Conservation (phyloP, 2,888 invertebrate species). For the Margaritifera margaritifera region DNA sequence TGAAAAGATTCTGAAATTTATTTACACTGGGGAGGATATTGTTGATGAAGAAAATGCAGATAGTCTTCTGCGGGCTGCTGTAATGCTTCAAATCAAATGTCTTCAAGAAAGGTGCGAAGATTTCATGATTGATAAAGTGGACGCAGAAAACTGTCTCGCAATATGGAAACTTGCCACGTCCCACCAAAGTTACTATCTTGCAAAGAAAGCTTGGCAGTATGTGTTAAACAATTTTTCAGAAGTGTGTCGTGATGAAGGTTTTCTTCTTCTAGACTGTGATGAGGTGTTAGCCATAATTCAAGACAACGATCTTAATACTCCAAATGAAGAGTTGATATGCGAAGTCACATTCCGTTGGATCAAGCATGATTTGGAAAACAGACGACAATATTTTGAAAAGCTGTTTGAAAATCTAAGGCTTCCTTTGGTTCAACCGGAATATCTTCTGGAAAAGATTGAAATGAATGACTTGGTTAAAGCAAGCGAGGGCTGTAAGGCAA, state of each 20-base stretch:
- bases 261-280: constrained; percentile 78
- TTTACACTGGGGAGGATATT: constrained; percentile 85
- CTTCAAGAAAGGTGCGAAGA: constrained; percentile 86
- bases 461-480: constrained; percentile 16
- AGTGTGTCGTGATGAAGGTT: constrained; percentile 52
- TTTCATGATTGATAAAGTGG: constrained; percentile 81
- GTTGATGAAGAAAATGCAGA: constrained; percentile 86
- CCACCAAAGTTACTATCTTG: constrained; percentile 82
- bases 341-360: constrained; percentile 83
- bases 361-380: constrained; percentile 76
- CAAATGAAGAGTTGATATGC: constrained; percentile 87
- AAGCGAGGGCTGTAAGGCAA: constrained; percentile 25
- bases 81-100: constrained; percentile 88
- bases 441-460: constrained; percentile 37
- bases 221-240: constrained; percentile 75
- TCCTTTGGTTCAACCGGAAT: constrained; percentile 50
- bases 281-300: constrained; percentile 85
- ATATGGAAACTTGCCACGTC: constrained; percentile 86
- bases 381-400: constrained; percentile 68
- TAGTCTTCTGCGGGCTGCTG: constrained; percentile 81
- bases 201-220: constrained; percentile 81
- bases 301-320: constrained; percentile 87
- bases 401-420: constrained; percentile 51
- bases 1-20: constrained; percentile 85
- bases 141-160: constrained; percentile 86